Percentiles rank a stretch among this genome's conserved stretches.
Evolutionary conservation across 2,113 vertebrate species (phyloP).

Genomic region (Callipepla californica): DNA sequence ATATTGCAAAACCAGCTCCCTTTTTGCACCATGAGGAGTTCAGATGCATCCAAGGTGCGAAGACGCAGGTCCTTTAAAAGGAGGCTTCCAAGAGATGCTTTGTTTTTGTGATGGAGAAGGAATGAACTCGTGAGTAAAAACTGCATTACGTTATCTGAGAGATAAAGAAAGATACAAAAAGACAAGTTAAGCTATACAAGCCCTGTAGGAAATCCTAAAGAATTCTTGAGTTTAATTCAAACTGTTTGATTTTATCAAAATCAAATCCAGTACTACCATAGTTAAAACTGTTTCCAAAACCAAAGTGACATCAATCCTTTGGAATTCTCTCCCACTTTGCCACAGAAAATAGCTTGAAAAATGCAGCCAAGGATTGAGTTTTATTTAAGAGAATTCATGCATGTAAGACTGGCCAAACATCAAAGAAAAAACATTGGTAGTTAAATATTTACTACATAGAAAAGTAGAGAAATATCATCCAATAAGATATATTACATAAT

Average conservation of each 20-base stretch:
- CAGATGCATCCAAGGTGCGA: neutral
- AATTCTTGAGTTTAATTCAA: neutral
- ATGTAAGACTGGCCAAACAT: neutral
- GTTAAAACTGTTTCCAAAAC: neutral
- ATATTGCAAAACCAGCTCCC: neutral
- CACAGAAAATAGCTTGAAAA: neutral
- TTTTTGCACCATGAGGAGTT: neutral
- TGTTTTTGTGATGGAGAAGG: neutral
- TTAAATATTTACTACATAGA: neutral
- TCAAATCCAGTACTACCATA: neutral
- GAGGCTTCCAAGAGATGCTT: neutral
- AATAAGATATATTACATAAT: neutral
- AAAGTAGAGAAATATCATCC: neutral
- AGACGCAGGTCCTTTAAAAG: neutral
- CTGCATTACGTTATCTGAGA: neutral
- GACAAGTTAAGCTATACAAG: neutral
- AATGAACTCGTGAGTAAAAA: neutral
- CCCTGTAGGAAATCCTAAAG: neutral
- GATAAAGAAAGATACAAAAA: neutral
- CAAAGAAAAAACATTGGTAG: neutral
- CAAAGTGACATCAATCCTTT: neutral
- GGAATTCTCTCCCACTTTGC: neutral
- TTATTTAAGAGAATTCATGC: neutral
- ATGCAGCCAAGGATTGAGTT: neutral
- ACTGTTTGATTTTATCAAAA: neutral